A percentile compares a stretch with the other conserved stretches of the same genome.
These are phyloP conservation scores for Corydoras maculifer DNA, from an alignment of 2,113 vertebrate genomes.

Conservation along the genomic window DNA sequence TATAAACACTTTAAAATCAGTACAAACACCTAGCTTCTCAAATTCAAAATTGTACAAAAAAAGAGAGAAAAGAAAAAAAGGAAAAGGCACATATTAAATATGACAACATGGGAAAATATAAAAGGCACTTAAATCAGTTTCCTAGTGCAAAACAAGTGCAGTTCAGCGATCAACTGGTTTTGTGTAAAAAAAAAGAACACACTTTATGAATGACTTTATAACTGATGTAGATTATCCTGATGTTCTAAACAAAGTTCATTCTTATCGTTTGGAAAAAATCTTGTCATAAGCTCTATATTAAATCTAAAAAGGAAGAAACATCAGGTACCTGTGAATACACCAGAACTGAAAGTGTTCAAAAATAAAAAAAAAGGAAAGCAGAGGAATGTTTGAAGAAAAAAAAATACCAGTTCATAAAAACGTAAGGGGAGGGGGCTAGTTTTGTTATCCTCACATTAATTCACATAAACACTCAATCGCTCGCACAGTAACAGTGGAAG, in stretches of 20 bases:
- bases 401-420: conserved; percentile 4
- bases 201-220: not conserved
- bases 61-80: not conserved
- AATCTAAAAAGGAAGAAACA: conserved; percentile 2
- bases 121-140: conserved; percentile 51
- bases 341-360: conserved; percentile 5
- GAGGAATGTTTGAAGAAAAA: not conserved
- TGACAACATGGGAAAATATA: conserved; percentile 27
- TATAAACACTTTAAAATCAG: conserved; percentile 57
- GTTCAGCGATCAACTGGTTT: conserved; percentile 34
- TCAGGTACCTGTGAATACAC: conserved; percentile 37
- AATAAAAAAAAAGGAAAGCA: no score
- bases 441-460: no score
- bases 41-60: conserved; percentile 29
- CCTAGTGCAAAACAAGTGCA: conserved; percentile 44
- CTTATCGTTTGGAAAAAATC: not conserved
- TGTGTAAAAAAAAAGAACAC: conserved; percentile 15
- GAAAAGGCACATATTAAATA: conserved; percentile 31
- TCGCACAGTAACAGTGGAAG: not conserved
- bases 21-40: conserved; percentile 56
- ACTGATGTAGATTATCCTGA: not conserved
- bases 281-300: not conserved
- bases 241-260: not conserved
- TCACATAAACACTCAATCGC: no score
- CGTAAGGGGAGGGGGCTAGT: conserved; percentile 7